Evolutionary conservation across 2,113 vertebrate genomes (phyloP), one percentile per base, ranked within the genome.

Genomic region (Saguinus midas): DNA sequence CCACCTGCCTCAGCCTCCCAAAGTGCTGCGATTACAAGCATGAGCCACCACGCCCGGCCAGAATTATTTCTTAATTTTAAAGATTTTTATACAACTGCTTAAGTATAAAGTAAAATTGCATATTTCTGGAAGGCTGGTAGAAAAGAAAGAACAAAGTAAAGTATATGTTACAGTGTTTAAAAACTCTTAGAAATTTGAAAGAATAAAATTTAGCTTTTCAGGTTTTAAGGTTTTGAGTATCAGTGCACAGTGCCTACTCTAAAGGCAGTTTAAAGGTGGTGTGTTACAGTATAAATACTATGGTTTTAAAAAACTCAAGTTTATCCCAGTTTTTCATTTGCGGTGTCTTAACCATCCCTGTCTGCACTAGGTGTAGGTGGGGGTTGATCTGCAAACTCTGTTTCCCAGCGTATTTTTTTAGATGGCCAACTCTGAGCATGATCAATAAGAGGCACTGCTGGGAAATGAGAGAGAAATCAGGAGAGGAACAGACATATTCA

Each of bases 31-130:
- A 32, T 64, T 64, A 64, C 61, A 64, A 29, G 61, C 27, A 0
- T 32, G 5, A 64, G 12, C 27, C 61, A 64, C 27, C 61, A 64
- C 29, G 61, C 61, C 61, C 12, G 13, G 25, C 27, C 61, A 64
- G 61, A 64, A 64, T 68, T 90, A 76, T 76, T 95, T 92, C 58
- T 79, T 79, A 84, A 87, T 64, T 21, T 76, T 81, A 76, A 96
- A 37, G 23, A 55, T 40, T 50, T 95, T 48, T 87, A 78, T 17
- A 57, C 8, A 85, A 66, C 16, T 96, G 7, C 52, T 89, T 68
- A 95, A 86, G 61, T 93, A 68, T n/a, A 61, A 85, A 95, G 3
- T 70, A 50, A 93, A 92, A 82, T 29, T 91, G 1, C 14, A 52
- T 73, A 17, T 23, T 92, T 92, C 86, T 85, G 72, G 52, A 79